A percentile compares a stretch with the other conserved stretches of the same genome.
These are phyloP conservation scores for Drosophila peninsularis DNA, from an alignment of 2,888 invertebrate species.

Conservation along the genomic window DNA sequence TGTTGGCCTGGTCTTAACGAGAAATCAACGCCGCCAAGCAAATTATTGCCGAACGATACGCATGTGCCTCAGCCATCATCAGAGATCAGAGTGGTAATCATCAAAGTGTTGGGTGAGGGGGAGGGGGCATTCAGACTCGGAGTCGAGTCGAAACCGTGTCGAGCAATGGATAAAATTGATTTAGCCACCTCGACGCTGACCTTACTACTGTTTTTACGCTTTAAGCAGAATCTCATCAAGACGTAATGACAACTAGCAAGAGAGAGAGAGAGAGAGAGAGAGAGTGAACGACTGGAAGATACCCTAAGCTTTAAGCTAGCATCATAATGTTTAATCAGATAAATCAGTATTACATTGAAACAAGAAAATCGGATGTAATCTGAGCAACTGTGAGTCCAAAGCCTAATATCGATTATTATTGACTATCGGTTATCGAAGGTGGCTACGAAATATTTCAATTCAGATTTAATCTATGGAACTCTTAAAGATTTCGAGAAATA, in stretches of 20 bases:
- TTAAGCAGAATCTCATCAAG: constrained; percentile 84
- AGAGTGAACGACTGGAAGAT: background rate
- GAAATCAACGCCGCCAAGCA: constrained; percentile 81
- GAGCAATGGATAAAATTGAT: constrained; percentile 81
- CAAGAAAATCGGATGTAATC: too few relatives aligned
- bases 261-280: too few relatives aligned
- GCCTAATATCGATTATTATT: background rate
- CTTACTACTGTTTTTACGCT: constrained; percentile 85
- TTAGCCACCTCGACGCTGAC: constrained; percentile 83
- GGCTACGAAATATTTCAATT: too few relatives aligned
- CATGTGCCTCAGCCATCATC: constrained; percentile 74
- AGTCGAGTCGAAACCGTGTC: constrained; percentile 39
- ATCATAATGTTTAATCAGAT: too few relatives aligned
- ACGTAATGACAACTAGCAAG: constrained; percentile 69
- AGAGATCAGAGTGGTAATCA: constrained; percentile 63
- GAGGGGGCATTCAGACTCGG: background rate
- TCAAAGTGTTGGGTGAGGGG: constrained; percentile 33
- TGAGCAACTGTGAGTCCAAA: background rate
- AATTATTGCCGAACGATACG: constrained; percentile 82
- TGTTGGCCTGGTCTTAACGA: constrained; percentile 61
- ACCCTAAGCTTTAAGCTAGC: background rate
- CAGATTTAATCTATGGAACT: too few relatives aligned
- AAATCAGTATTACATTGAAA: too few relatives aligned
- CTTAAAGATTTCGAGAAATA: too few relatives aligned
- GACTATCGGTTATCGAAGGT: background rate